Conservation (phyloP, 2,888 invertebrate species). For the Drosophila monieri region DNA sequence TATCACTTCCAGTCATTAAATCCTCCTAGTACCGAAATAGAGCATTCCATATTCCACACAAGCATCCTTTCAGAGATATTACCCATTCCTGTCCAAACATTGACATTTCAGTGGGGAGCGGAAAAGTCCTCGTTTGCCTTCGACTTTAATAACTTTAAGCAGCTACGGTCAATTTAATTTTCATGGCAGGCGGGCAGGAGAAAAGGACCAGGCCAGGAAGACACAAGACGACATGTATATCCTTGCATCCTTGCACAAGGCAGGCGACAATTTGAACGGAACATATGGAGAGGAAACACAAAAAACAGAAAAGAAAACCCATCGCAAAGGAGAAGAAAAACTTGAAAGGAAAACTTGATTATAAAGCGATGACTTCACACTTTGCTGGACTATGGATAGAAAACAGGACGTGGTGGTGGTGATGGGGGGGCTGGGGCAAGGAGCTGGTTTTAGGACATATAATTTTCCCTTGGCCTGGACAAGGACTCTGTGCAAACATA, state of each 20-base stretch:
- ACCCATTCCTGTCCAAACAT: slow-evolving; percentile 38
- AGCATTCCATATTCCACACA: slow-evolving; percentile 6
- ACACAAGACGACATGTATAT: slow-evolving; percentile 49
- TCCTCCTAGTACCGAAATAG: background rate
- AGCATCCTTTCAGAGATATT: background rate
- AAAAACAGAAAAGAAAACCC: slow-evolving; percentile 12
- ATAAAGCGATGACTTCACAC: slow-evolving; percentile 83
- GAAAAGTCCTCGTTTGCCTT: slow-evolving; percentile 31
- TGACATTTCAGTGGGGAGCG: slow-evolving; percentile 22
- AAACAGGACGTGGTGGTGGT: slow-evolving; percentile 6
- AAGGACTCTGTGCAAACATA: slow-evolving; percentile 71
- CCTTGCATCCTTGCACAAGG: slow-evolving; percentile 48
- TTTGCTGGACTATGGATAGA: slow-evolving; percentile 55
- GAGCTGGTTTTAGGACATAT: slow-evolving; percentile 60
- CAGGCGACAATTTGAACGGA: slow-evolving; percentile 68
- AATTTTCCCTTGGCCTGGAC: slow-evolving; percentile 61
- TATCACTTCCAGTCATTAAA: background rate
- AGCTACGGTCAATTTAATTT: slow-evolving; percentile 82
- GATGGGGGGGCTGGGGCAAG: slow-evolving; percentile 3
- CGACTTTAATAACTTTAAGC: slow-evolving; percentile 76
- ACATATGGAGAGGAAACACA: slow-evolving; percentile 58
- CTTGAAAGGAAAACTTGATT: slow-evolving; percentile 81
- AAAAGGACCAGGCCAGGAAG: slow-evolving; percentile 53
- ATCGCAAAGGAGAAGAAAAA: slow-evolving; percentile 34
- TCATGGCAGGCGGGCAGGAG: slow-evolving; percentile 63